Evolutionary conservation across 64 coral and sea anemone genomes (phyloP), one percentile per base, ranked within the genome.

Genomic region (Catalaphyllia jardinei): DNA sequence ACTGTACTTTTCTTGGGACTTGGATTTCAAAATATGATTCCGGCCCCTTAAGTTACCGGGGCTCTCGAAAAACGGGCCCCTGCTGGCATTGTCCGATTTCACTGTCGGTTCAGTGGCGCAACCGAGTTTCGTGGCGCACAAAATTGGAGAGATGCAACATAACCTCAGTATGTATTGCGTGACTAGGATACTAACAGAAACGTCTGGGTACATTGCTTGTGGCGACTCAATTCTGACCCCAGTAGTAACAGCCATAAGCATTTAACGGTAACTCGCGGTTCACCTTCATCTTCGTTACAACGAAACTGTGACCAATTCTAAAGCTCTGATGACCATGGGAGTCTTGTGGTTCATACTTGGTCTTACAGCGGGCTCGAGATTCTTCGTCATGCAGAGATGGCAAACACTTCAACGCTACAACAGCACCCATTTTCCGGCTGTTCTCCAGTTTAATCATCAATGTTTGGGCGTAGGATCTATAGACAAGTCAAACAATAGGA

Each of bases 371-470:
- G 55, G 60, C 28, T 35, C 35, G 31, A 39, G 79, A 63, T 83
- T 83, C 10, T 60, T 83, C 20, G 8, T 83, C n/a, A n/a, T n/a
- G n/a, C 18, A 76, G 46, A 76, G 79, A 83, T 20, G 31, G 60
- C 18, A 83, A 17, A 46, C 42, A 65, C 38, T 83, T 24, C 79
- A 67, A 67, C 15, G 61, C 79, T 4, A 31, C 67, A 65, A 27
- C 33, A 46, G 61, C 33, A 0, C 31, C 33, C 20, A 22, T 64
- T 65, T 31, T n/a, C n/a, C n/a, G n/a, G n/a, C n/a, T 65, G 79
- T 83, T 42, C 18, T 83, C 79, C 18, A 65, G 79, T 20, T 83
- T 83, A 83, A 42, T 83, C 31, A 20, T 83, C 61, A 83, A 60
- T 39, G 18, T 83, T 33, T 35, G 3, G 79, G 31, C 79, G 29